A percentile compares a stretch with the other conserved stretches of the same genome.
These are phyloP conservation scores for Acropternis orthonyx DNA, from an alignment of 2,797 vertebrate genomes.

Conservation along the genomic window DNA sequence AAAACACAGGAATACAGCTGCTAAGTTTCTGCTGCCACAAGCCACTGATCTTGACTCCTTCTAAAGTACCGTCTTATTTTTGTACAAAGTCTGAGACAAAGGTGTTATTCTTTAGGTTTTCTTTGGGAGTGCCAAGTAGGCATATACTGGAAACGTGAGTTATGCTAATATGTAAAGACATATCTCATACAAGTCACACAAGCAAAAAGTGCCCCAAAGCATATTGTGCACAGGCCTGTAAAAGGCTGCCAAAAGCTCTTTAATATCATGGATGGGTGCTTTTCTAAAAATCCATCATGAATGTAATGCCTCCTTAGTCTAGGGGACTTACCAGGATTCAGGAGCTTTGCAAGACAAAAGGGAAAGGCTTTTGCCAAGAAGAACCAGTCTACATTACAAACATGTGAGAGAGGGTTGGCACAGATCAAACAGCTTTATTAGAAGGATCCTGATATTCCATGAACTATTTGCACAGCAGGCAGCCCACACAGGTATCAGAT, in stretches of 20 bases:
- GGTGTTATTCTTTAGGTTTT: not conserved
- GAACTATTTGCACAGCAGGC: not conserved
- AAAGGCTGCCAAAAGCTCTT: not conserved
- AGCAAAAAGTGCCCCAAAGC: not conserved
- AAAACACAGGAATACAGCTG: not conserved
- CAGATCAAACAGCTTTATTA: not conserved
- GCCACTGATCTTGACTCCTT: not conserved
- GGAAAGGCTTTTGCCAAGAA: not conserved
- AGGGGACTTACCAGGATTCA: not conserved
- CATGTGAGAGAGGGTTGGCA: not conserved
- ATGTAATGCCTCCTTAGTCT: not conserved
- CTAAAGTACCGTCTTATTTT: not conserved
- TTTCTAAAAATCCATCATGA: not conserved
- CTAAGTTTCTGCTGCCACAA: not conserved
- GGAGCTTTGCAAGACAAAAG: not conserved
- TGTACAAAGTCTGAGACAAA: not conserved
- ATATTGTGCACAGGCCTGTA: not conserved
- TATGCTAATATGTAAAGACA: not conserved
- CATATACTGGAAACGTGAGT: not conserved
- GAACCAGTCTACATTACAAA: rapidly evolving
- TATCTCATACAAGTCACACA: not conserved
- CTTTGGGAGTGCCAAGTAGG: not conserved
- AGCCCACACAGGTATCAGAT: not conserved
- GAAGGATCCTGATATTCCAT: not conserved
- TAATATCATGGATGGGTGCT: not conserved